Percentiles rank a stretch among this genome's conserved stretches.
Evolutionary conservation across 2,888 invertebrate species (phyloP).

Genomic region (Calliscelio sp.): DNA sequence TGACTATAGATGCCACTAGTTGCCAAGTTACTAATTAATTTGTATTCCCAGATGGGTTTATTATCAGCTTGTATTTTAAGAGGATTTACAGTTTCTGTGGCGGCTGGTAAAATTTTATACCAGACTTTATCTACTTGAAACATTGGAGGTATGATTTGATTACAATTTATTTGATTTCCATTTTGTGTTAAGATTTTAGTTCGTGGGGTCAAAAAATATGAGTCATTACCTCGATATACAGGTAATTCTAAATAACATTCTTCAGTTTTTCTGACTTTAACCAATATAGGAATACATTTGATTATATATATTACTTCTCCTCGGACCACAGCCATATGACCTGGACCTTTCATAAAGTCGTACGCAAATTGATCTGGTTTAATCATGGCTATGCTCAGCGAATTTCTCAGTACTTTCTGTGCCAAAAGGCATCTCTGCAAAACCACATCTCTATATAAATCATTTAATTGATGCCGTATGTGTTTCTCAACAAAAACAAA

Average conservation of each 20-base stretch:
- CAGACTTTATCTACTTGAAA: slow-evolving; percentile 1
- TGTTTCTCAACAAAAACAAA: neutral
- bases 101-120: slow-evolving; percentile 5
- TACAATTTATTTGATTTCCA: slow-evolving; percentile 7
- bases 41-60: slow-evolving; percentile 20
- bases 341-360: slow-evolving; percentile 14
- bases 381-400: neutral
- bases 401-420: slow-evolving; percentile 1
- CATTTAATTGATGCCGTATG: neutral
- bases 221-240: neutral
- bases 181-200: neutral
- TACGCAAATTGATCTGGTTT: slow-evolving; percentile 21
- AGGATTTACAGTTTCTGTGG: neutral
- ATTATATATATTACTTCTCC: slow-evolving; percentile 21
- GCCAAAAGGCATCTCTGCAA: neutral
- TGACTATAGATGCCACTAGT: slow-evolving; percentile 10
- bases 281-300: neutral
- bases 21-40: slow-evolving; percentile 4
- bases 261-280: neutral
- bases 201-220: neutral
- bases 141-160: slow-evolving; percentile 1
- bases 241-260: slow-evolving; percentile 2
- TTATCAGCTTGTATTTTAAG: neutral
- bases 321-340: neutral
- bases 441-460: neutral